Conservation (phyloP, 2,113 vertebrate species). For the Gasterosteus nipponicus region DNA sequence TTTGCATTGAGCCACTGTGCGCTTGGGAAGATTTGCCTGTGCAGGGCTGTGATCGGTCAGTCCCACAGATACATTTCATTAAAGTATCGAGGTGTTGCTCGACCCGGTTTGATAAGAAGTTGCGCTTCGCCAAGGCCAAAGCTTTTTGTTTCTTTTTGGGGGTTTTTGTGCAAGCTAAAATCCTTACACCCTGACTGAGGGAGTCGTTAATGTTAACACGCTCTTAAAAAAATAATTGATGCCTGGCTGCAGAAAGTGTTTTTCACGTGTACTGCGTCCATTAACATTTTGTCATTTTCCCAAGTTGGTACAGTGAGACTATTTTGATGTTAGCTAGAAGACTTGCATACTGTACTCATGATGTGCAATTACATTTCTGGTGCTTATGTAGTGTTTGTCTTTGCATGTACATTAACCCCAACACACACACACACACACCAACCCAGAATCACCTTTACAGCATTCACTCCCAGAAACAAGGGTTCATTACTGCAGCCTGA, state of each 20-base stretch:
- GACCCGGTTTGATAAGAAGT: slow-evolving; percentile 8
- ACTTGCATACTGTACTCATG: background rate
- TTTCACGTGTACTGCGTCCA: background rate
- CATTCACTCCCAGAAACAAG: slow-evolving; percentile 80
- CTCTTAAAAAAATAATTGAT: slow-evolving; percentile 1
- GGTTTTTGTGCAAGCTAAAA: background rate
- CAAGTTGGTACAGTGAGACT: slow-evolving; percentile 30
- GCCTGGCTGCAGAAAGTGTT: background rate
- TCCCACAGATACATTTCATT: background rate
- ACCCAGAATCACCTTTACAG: slow-evolving; percentile 50
- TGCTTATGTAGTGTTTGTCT: slow-evolving; percentile 7
- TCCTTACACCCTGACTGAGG: background rate
- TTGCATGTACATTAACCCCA: slow-evolving; percentile 43
- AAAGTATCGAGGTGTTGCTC: slow-evolving; percentile 1
- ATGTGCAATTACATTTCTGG: slow-evolving; percentile 1
- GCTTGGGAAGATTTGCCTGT: slow-evolving; percentile 47
- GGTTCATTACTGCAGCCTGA: slow-evolving; percentile 86
- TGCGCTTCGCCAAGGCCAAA: background rate
- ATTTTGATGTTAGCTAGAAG: slow-evolving; percentile 38
- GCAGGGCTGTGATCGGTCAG: background rate
- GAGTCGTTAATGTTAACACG: background rate
- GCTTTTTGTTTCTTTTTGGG: background rate
- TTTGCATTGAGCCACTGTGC: slow-evolving; percentile 35
- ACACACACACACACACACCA: slow-evolving; percentile 16
- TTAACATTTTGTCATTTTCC: slow-evolving; percentile 24